These are phyloP conservation scores for Anableps anableps DNA, from an alignment of 2,797 vertebrate genomes.

Conservation along the genomic window DNA sequence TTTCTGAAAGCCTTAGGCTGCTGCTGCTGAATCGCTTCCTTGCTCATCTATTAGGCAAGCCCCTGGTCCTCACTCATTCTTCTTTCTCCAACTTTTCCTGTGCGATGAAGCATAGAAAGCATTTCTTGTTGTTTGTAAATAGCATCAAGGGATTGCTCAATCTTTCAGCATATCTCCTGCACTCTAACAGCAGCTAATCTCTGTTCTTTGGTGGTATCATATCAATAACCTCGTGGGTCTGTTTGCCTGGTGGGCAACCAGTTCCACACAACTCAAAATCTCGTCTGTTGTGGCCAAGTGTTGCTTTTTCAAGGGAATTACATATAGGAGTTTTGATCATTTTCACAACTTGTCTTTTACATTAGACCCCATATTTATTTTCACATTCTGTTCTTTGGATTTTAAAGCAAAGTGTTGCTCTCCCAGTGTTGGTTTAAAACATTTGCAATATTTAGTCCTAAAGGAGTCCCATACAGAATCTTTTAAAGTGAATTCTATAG, in stretches of 20 bases:
- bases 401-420: too few species aligned
- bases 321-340: slow-evolving; percentile 49
- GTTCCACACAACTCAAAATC: slow-evolving; percentile 66
- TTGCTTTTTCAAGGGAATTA: slow-evolving; percentile 71
- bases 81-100: too few species aligned
- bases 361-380: slow-evolving; percentile 38
- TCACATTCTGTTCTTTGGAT: background rate
- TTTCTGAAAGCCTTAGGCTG: slow-evolving; percentile 13
- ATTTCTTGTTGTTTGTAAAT: too few species aligned
- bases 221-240: slow-evolving; percentile 56
- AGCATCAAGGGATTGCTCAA: slow-evolving; percentile 17
- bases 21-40: background rate
- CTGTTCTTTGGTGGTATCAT: slow-evolving; percentile 52
- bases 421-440: too few species aligned
- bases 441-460: too few species aligned
- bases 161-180: slow-evolving; percentile 58
- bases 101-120: too few species aligned
- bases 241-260: slow-evolving; percentile 64
- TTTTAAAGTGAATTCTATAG: too few species aligned
- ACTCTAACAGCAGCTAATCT: slow-evolving; percentile 64
- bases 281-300: slow-evolving; percentile 74
- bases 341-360: slow-evolving; percentile 51
- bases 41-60: too few species aligned
- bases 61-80: too few species aligned
- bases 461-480: too few species aligned